phyloP scores from a whole-genome alignment of 2,888 invertebrate genomes.

The Acanthoscelides obtectus region DNA sequence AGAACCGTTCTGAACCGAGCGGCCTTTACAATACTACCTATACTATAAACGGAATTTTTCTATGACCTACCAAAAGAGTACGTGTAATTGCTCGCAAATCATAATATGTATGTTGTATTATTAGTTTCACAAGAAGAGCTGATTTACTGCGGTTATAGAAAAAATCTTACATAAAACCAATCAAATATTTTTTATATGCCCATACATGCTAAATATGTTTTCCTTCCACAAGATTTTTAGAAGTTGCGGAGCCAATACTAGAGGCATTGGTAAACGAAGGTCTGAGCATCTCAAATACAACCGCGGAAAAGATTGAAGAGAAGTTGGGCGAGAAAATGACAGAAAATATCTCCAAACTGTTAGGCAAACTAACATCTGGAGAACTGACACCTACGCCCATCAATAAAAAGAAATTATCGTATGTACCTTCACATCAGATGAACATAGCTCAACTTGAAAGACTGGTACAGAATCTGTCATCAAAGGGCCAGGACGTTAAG shows the following conservation, averaged over 20 bases:
- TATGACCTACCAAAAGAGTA: no score
- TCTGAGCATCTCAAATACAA: conserved; percentile 57
- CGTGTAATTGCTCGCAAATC: no score
- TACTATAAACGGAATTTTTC: no score
- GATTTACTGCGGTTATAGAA: no score
- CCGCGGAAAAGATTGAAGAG: conserved; percentile 61
- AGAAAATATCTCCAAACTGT: conserved; percentile 55
- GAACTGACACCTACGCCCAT: conserved; percentile 53
- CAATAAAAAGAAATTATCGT: conserved; percentile 40
- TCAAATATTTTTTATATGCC: no score
- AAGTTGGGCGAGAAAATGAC: conserved; percentile 63
- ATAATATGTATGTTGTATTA: no score
- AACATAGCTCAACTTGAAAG: conserved; percentile 55
- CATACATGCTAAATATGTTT: no score
- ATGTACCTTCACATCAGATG: conserved; percentile 45
- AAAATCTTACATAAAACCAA: no score
- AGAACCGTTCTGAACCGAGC: no score
- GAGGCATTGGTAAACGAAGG: conserved; percentile 58
- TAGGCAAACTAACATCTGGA: conserved; percentile 61
- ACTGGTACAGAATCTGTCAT: conserved; percentile 52
- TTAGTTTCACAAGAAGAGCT: no score
- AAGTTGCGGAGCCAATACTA: conserved; percentile 52
- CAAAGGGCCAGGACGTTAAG: conserved; percentile 54
- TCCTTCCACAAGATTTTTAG: conserved; percentile 47
- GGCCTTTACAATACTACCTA: no score